phyloP scores from a whole-genome alignment of 1,140 invertebrate species.

The Trypoxylus dichotomus region DNA sequence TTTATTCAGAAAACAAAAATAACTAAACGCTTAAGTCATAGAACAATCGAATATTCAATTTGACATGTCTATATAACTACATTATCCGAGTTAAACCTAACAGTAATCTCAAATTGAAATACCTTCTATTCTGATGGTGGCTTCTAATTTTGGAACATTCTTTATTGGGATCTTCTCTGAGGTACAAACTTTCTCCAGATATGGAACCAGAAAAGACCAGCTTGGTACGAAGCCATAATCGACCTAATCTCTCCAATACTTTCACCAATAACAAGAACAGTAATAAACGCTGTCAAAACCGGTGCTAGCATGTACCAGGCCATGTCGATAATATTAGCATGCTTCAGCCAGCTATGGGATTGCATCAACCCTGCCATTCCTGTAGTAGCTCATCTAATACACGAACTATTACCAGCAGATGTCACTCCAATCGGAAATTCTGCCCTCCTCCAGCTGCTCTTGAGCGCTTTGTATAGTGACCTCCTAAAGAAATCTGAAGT shows the following conservation, averaged over 20 bases:
- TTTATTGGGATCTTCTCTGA: background rate
- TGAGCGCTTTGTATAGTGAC: conserved; percentile 62
- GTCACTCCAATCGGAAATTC: conserved; percentile 66
- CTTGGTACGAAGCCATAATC: conserved; percentile 72
- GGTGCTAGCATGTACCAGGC: conserved; percentile 76
- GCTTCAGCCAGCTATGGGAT: conserved; percentile 66
- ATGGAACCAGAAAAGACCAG: conserved; percentile 74
- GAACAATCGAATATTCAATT: too few relatives aligned
- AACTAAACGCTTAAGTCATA: too few relatives aligned
- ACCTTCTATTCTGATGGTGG: too few relatives aligned
- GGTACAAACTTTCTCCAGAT: conserved; percentile 56
- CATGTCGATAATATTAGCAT: conserved; percentile 70
- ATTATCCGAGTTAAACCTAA: too few relatives aligned
- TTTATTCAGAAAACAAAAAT: too few relatives aligned
- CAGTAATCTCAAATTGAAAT: too few relatives aligned
- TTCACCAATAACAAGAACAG: conserved; percentile 63
- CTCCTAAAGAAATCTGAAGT: conserved; percentile 54
- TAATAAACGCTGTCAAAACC: conserved; percentile 67
- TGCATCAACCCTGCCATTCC: conserved; percentile 62
- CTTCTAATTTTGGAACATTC: background rate
- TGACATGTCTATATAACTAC: too few relatives aligned
- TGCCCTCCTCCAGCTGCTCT: conserved; percentile 67
- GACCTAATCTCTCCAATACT: conserved; percentile 62
- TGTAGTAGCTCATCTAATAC: conserved; percentile 59
- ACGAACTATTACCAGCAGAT: conserved; percentile 67